Evolutionary conservation across 2,113 vertebrate genomes (phyloP), one percentile per base, ranked within the genome.

Genomic region (Barbus barbus): DNA sequence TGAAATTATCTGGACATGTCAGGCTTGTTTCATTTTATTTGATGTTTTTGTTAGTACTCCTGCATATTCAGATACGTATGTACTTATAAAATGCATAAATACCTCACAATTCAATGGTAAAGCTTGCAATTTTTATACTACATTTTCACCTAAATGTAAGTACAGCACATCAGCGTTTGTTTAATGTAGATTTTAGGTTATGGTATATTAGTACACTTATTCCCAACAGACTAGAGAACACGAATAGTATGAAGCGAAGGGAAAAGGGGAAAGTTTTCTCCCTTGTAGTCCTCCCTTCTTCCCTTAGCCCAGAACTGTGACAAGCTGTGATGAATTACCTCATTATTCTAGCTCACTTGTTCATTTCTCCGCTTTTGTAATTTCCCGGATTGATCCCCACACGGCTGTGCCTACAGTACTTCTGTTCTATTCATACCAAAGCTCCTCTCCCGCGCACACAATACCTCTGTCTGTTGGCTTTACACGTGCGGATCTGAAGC

Each of bases 261-360:
- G 53, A 75, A 63, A 74, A 6, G 20, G n/a, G 51, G 63, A 51
- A 73, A 26, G 22, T 63, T 74, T 82, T 84, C 24, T 71, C 41
- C 80, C 73, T 84, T 56, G 72, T 36, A 83, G 65, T 81, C 75
- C 71, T 87, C 81, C 82, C 87, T 79, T 84, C 60, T 56, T 86
- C 67, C 83, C 84, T 76, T 69, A 80, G 53, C 75, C 83, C 75
- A 75, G n/a, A 85, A 36, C 84, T 82, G 79, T 88, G 87, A 88
- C 85, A 88, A 84, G 85, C 85, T 67, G 83, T 87, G 87, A 90
- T 90, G 87, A 90, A 90, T 90, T 85, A 86, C 84, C 87, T 88
- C 86, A 88, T 90, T 88, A 90, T 87, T 79, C 87, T 71, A 48
- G 87, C 78, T 86, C 87, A 85, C 75, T 90, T 87, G 86, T 87